phyloP scores from a whole-genome alignment of 2,113 vertebrate species.

The Thunnus thynnus region DNA sequence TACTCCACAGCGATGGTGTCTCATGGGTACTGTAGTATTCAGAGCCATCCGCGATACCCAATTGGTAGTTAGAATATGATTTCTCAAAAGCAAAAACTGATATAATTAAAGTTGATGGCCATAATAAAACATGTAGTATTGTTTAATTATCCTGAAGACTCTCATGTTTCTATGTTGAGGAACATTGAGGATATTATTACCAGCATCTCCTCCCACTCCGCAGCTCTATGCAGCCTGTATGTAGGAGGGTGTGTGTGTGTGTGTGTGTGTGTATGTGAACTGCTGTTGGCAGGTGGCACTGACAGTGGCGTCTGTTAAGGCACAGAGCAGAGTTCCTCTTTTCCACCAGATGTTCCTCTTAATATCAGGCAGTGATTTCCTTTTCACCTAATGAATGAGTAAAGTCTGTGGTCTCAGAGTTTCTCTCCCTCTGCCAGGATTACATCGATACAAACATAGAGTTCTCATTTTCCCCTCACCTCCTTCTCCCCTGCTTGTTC shows the following conservation, averaged over 20 bases:
- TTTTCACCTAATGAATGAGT: conserved; percentile 36
- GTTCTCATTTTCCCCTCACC: conserved; percentile 21
- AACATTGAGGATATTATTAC: not conserved
- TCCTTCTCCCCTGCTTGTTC: conserved; percentile 12
- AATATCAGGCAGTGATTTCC: conserved; percentile 50
- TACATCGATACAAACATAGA: conserved; percentile 31
- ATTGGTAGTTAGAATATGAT: not conserved
- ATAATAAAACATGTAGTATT: not conserved
- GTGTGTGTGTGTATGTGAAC: conserved; percentile 4
- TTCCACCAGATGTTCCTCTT: conserved; percentile 64
- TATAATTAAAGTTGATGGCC: conserved; percentile 1
- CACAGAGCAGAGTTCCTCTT: conserved; percentile 46
- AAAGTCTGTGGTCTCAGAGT: conserved; percentile 19
- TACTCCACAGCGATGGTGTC: not conserved
- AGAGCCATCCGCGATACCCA: not conserved
- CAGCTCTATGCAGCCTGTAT: conserved; percentile 5
- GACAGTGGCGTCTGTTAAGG: conserved; percentile 36
- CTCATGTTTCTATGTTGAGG: not conserved
- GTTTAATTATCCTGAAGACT: not conserved
- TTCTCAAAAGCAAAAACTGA: not conserved
- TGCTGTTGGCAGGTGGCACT: conserved; percentile 46
- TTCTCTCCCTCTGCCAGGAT: conserved; percentile 20
- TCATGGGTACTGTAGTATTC: not conserved
- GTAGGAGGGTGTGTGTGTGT: conserved; percentile 9
- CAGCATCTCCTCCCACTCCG: not conserved